Base-by-base conservation (phyloP, 2,113 vertebrate genomes). In the Alethe diademata region DNA sequence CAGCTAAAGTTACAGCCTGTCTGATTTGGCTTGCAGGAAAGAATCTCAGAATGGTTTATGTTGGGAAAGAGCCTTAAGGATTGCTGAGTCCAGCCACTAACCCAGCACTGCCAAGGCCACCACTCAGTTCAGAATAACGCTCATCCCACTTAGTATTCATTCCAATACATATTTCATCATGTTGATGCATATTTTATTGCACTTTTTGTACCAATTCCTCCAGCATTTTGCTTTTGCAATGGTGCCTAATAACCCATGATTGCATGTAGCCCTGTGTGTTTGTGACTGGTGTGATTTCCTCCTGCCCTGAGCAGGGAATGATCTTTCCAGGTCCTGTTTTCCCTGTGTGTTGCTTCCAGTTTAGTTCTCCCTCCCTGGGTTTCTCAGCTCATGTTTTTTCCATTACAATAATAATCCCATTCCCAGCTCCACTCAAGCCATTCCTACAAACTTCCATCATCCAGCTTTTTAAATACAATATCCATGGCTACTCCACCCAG, bases 121-220 rank as follows among this genome's bases (percentile, higher is more conserved):
- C 40, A 26, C n/a, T 79, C 82, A 67, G 48, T 14, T 35, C 56
- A 76, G 82, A 93, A 38, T 72, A 70, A 58, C 5, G 7, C 61
- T 89, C 80, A 89, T 56, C 57, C 79, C 61, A 45, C 69, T 93
- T 20, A 58, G 58, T 16, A 64, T 66, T 76, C 67, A 74, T 75
- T 66, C 67, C 88, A 83, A 96, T 96, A 73, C 67, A 94, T 94
- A 96, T 96, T 96, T 96, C 86, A 97, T 93, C 47, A 50, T 12
- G 17, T 38, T 95, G 82, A 93, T 97, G 80, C 86, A 92, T 95
- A 93, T 95, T 96, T 97, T 75, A 96, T 95, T 88, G 57, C 87
- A 93, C 76, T 95, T 88, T 92, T 94, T 80, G 86, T 78, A 80
- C 36, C 40, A n/a, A 75, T 75, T 71, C 66, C 78, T 91, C 36